A percentile compares a stretch with the other conserved stretches of the same genome.
Evolutionary conservation across 2,888 invertebrate species (phyloP).

Genomic region (Aquatica leii): DNA sequence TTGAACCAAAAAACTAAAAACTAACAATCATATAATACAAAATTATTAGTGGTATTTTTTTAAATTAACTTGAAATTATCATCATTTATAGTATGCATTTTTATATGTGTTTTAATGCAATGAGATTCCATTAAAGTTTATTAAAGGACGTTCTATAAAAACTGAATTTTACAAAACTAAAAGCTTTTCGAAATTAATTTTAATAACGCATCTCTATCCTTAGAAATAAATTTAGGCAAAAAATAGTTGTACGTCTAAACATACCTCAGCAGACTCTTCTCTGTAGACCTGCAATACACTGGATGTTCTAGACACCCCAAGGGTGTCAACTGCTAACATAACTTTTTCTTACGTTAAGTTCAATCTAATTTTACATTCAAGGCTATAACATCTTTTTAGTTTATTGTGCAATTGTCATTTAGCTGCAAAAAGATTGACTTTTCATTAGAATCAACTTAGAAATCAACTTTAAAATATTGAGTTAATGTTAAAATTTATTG

Average conservation of each 20-base stretch:
- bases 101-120: too few relatives aligned
- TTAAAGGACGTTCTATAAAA: too few relatives aligned
- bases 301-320: constrained; percentile 40
- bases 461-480: too few relatives aligned
- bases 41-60: too few relatives aligned
- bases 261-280: constrained; percentile 35
- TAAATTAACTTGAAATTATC: too few relatives aligned
- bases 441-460: too few relatives aligned
- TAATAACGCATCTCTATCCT: constrained; percentile 10
- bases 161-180: too few relatives aligned
- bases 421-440: too few relatives aligned
- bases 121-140: too few relatives aligned
- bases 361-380: constrained; percentile 52
- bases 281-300: constrained; percentile 41
- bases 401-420: neutral
- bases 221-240: constrained; percentile 16
- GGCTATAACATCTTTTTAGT: constrained; percentile 29
- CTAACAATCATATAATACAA: too few relatives aligned
- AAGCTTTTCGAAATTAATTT: constrained; percentile 11
- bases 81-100: too few relatives aligned
- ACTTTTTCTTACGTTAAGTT: constrained; percentile 55
- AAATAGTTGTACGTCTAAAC: constrained; percentile 37
- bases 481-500: constrained; percentile 14
- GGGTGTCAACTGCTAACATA: constrained; percentile 58
- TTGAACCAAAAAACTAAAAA: too few relatives aligned